Conservation (phyloP, 2,888 invertebrate species). For the Pterobdella sp. region DNA sequence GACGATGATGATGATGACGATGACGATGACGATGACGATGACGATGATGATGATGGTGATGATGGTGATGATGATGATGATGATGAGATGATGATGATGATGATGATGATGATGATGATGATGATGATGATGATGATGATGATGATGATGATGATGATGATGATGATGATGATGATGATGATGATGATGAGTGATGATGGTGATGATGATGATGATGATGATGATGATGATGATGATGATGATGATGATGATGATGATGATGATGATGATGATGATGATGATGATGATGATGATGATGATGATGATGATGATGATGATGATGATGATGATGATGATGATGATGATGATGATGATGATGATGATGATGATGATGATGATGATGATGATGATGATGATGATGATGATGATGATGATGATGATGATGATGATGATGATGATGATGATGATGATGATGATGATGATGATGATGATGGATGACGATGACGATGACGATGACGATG, state of each 20-base stretch:
- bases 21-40: constrained; percentile 13
- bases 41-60: constrained; percentile 17
- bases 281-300: constrained; percentile 10
- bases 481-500: no score
- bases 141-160: constrained; percentile 23
- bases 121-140: constrained; percentile 16
- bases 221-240: constrained; percentile 5
- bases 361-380: no score
- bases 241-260: constrained; percentile 17
- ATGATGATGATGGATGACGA: no score
- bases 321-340: constrained; percentile 11
- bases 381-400: no score
- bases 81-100: constrained; percentile 15
- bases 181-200: constrained; percentile 23
- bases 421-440: no score
- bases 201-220: constrained; percentile 28
- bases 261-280: constrained; percentile 15
- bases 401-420: no score
- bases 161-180: constrained; percentile 5
- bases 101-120: constrained; percentile 23
- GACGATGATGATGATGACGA: constrained; percentile 24
- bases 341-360: background rate
- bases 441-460: no score
- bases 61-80: constrained; percentile 23
- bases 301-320: background rate